Evolutionary conservation across 2,797 vertebrate species (phyloP).

Genomic region (Nannoperca obscura): DNA sequence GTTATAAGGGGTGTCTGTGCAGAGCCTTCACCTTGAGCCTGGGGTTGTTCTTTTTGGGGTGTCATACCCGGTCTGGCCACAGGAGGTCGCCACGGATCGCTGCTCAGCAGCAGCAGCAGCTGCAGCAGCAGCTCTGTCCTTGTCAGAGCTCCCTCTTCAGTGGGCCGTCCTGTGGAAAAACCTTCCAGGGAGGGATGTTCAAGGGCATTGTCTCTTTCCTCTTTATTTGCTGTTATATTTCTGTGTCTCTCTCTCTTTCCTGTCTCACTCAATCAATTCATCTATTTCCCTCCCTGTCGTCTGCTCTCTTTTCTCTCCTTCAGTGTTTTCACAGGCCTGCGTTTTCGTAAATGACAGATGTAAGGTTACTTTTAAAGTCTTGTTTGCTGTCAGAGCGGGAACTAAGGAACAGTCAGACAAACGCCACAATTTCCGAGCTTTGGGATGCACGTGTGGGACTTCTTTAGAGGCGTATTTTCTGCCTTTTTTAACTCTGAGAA

Average conservation of each 20-base stretch:
- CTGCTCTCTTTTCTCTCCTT: conserved; percentile 6
- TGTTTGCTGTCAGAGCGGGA: conserved; percentile 9
- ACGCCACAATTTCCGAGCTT: not conserved
- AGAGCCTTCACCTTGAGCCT: conserved; percentile 82
- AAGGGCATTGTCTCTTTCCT: conserved; percentile 66
- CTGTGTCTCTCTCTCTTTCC: not conserved
- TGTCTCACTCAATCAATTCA: not conserved
- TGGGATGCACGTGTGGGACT: not conserved
- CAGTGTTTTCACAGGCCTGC: conserved; percentile 2
- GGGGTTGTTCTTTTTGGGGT: conserved; percentile 55
- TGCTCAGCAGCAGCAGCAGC: conserved; percentile 21
- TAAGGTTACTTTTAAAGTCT: conserved; percentile 10
- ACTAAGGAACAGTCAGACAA: conserved; percentile 8
- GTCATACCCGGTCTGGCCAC: conserved; percentile 64
- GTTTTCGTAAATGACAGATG: conserved; percentile 25
- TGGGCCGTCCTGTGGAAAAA: conserved; percentile 65
- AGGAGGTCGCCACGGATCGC: conserved; percentile 65
- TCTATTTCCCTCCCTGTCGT: not conserved
- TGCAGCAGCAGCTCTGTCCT: conserved; percentile 53
- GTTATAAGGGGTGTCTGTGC: conserved; percentile 83
- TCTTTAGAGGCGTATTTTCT: not conserved
- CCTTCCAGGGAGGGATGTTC: conserved; percentile 63
- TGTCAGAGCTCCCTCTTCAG: conserved; percentile 55
- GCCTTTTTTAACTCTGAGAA: conserved; percentile 8
- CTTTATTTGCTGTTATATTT: conserved; percentile 4